Evolutionary conservation across 2,888 invertebrate species (phyloP).

Genomic region (Stenotaenia linearis): DNA sequence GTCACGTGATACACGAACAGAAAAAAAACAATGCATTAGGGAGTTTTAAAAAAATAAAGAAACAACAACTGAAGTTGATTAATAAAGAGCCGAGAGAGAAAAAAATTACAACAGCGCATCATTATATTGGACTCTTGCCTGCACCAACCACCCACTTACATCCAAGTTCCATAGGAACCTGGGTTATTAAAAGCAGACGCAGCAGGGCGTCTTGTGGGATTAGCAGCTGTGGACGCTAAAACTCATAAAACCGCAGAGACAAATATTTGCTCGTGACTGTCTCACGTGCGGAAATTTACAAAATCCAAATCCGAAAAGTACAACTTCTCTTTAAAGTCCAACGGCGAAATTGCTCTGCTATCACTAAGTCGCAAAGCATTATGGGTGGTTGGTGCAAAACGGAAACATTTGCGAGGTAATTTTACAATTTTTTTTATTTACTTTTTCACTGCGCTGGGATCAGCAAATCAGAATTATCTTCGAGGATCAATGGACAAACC

Average conservation of each 20-base stretch:
- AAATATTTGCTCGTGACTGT: conserved; percentile 12
- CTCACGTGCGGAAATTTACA: conserved; percentile 26
- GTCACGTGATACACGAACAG: conserved; percentile 9
- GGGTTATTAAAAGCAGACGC: neutral
- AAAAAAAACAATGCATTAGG: neutral
- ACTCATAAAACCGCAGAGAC: conserved; percentile 20
- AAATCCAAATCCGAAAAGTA: conserved; percentile 7
- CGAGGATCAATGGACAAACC: neutral
- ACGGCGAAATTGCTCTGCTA: neutral
- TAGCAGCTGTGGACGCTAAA: conserved; percentile 14
- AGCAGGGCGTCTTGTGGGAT: neutral
- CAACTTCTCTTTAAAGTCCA: neutral
- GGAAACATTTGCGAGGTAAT: conserved; percentile 1
- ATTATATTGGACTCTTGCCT: neutral
- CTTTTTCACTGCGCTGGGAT: neutral
- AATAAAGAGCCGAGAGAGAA: neutral
- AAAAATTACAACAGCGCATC: conserved; percentile 14
- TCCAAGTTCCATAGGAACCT: neutral
- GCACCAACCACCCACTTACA: neutral
- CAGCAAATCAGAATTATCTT: neutral
- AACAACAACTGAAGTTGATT: conserved; percentile 10
- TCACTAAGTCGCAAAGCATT: neutral
- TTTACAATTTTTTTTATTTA: neutral
- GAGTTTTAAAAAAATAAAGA: neutral
- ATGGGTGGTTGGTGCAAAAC: neutral